Evolutionary conservation across 2,888 invertebrate species (phyloP), one percentile per base, ranked within the genome.

Genomic region (Drosophila maculinotata): DNA sequence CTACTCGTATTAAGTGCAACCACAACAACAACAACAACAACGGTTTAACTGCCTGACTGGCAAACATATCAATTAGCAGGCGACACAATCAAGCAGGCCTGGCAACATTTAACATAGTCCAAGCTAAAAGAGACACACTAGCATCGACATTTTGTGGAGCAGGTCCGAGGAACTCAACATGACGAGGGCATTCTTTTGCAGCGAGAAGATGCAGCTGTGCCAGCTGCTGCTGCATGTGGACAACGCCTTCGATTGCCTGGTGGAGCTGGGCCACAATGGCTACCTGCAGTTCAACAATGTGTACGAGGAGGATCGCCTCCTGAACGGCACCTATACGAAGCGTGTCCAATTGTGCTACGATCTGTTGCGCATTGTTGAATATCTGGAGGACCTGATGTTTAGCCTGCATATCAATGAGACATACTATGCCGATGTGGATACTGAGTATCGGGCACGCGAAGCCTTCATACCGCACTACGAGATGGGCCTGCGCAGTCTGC

Each of bases 141-240:
- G 17, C 9, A 12, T 45, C 20, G 3, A 31, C 9, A 45, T 45
- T 20, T 20, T 1, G 12, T 17, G n/a, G n/a, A n/a, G n/a, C n/a
- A n/a, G n/a, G n/a, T n/a, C n/a, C n/a, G n/a, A n/a, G n/a, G n/a
- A n/a, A 20, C 9, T 12, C 28, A 56, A 8, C 23, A 83, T 71
- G 63, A 30, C 49, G 4, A 76, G 76, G 66, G 65, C 80, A n/a
- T 90, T 90, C 56, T 90, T 91, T 45, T 83, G 88, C 58, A 91
- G 90, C 64, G 91, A 91, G 60, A 47, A 82, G 38, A 91, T 91
- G 89, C 64, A 77, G 1, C 69, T 90, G 33, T 90, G 89, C 44
- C 82, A 84, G 48, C 73, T 91, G 51, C 59, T 89, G 28, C 25
- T 91, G 9, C 88, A 90, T 42, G 62, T 65, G 33, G 90, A 91